Percentiles rank a stretch among this genome's conserved stretches.
These are phyloP conservation scores for Clanis bilineata DNA, from an alignment of 2,888 invertebrate genomes.

Conservation along the genomic window DNA sequence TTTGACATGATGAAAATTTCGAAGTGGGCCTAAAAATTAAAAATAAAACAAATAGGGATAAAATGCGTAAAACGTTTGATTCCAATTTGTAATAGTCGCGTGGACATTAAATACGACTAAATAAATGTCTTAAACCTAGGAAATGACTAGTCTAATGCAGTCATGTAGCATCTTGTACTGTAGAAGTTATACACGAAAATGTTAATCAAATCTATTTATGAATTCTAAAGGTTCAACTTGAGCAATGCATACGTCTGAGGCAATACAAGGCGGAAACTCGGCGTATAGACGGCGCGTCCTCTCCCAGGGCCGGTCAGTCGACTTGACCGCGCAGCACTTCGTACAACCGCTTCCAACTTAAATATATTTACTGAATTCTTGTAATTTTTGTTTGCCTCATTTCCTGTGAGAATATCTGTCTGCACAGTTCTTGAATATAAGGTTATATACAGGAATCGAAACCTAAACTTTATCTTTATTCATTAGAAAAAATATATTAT, in stretches of 20 bases:
- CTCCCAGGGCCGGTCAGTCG: conserved; percentile 41
- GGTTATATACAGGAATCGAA: not conserved
- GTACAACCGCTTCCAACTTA: conserved; percentile 28
- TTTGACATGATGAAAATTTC: too few relatives aligned
- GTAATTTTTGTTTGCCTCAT: not conserved
- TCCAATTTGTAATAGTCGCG: too few relatives aligned
- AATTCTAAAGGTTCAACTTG: conserved; percentile 11
- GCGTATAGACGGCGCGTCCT: conserved; percentile 33
- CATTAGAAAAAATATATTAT: not conserved
- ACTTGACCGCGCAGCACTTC: conserved; percentile 38
- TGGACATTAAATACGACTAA: too few relatives aligned
- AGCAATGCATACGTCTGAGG: conserved; percentile 5
- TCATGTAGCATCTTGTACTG: not conserved
- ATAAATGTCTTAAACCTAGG: too few relatives aligned
- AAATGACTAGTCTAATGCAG: not conserved
- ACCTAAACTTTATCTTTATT: not conserved
- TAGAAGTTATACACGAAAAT: not conserved
- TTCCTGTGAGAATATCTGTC: not conserved
- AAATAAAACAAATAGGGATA: too few relatives aligned
- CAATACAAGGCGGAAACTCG: conserved; percentile 42
- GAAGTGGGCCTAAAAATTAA: too few relatives aligned
- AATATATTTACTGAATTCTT: conserved; percentile 16
- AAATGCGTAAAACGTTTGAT: too few relatives aligned
- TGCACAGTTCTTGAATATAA: not conserved
- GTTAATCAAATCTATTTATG: not conserved